These are phyloP conservation scores for Heliconius himera DNA, from an alignment of 1,140 invertebrate species.

Conservation along the genomic window DNA sequence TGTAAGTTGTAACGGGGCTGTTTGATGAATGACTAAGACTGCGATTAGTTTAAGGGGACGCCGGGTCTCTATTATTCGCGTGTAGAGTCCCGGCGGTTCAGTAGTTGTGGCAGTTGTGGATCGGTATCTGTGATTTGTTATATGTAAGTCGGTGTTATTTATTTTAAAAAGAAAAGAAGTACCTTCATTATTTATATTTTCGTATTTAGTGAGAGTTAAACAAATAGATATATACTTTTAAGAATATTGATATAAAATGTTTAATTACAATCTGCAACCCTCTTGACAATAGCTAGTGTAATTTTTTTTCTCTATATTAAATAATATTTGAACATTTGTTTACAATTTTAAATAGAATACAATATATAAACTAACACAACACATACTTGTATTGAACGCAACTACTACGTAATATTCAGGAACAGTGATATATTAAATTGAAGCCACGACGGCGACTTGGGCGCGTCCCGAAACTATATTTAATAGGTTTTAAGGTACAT, in stretches of 20 bases:
- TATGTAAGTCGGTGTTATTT: constrained; percentile 67
- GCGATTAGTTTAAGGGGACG: constrained; percentile 66
- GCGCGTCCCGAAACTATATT: constrained; percentile 15
- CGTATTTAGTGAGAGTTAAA: not conserved
- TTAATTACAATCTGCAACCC: constrained; percentile 20
- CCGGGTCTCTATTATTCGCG: constrained; percentile 24
- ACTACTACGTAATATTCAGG: not conserved
- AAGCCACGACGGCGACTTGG: constrained; percentile 5
- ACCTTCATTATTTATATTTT: constrained; percentile 37
- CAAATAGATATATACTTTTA: not conserved
- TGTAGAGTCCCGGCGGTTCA: constrained; percentile 36
- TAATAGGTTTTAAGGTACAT: constrained; percentile 20
- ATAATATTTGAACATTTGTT: not conserved
- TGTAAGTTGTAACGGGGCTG: constrained; percentile 58
- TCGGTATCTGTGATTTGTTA: constrained; percentile 77
- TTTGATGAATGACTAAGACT: constrained; percentile 73
- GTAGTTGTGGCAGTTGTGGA: constrained; percentile 60
- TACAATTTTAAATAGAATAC: not conserved
- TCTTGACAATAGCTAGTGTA: not conserved
- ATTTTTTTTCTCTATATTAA: not conserved
- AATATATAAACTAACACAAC: not conserved
- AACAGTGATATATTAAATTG: not conserved
- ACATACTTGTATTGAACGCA: not conserved
- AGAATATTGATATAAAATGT: constrained; percentile 11
- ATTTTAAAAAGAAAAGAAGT: constrained; percentile 49